Conservation (phyloP, 2,797 vertebrate species). For the Microchirus variegatus region DNA sequence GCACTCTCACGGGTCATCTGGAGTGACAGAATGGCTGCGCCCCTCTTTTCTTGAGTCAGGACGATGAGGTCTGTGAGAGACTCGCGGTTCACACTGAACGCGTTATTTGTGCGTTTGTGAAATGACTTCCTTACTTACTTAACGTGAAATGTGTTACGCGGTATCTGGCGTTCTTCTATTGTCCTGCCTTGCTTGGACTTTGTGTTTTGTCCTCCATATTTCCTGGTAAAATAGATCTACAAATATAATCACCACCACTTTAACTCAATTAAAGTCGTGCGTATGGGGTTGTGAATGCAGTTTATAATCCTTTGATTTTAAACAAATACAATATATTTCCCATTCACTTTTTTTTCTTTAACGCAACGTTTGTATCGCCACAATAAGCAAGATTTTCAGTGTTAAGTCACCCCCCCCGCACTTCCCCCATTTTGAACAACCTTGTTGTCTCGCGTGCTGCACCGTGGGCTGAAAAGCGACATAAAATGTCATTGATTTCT, state of each 20-base stretch:
- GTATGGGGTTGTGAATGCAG: neutral
- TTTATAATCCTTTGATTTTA: conserved; percentile 6
- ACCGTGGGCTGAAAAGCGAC: conserved; percentile 27
- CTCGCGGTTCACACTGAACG: neutral
- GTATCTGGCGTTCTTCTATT: too few species aligned
- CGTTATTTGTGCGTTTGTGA: too few species aligned
- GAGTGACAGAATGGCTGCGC: conserved; percentile 37
- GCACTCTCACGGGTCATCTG: conserved; percentile 42
- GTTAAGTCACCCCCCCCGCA: too few species aligned
- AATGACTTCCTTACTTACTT: too few species aligned
- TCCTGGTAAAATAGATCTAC: neutral
- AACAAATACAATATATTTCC: conserved; percentile 5
- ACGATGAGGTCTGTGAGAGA: neutral
- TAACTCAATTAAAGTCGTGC: conserved; percentile 3
- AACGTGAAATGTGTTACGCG: too few species aligned
- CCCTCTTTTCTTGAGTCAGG: neutral
- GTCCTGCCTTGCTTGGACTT: neutral
- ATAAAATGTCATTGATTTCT: conserved; percentile 65
- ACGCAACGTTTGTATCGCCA: conserved; percentile 5
- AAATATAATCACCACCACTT: neutral
- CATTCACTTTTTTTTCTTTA: neutral
- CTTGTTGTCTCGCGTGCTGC: conserved; percentile 32
- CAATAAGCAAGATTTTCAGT: conserved; percentile 5
- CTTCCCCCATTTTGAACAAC: conserved; percentile 47
- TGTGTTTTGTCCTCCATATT: neutral